A percentile compares a stretch with the other conserved stretches of the same genome.
Conservation (phyloP, 2,888 invertebrate species). For the Parnassius apollo region DNA sequence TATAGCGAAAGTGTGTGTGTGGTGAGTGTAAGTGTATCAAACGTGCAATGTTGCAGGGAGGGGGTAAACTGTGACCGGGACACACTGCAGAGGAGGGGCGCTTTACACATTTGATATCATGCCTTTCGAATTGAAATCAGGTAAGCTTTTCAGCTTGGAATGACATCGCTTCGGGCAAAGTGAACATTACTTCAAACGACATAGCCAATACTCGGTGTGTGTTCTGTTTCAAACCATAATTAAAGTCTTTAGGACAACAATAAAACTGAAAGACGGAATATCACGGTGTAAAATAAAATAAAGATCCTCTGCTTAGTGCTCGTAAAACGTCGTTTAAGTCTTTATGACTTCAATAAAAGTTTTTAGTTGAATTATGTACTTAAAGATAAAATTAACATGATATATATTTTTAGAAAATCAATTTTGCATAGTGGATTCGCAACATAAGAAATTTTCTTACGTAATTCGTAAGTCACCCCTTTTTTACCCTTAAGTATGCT, state of each 20-base stretch:
- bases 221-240: neutral
- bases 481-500: slow-evolving; percentile 20
- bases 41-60: slow-evolving; percentile 62
- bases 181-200: slow-evolving; percentile 2
- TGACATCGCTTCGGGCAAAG: slow-evolving; percentile 24
- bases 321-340: slow-evolving; percentile 8
- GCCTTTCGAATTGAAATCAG: slow-evolving; percentile 77
- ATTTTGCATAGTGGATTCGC: neutral
- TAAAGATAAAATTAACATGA: too few species aligned
- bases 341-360: slow-evolving; percentile 7
- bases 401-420: neutral
- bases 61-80: slow-evolving; percentile 60
- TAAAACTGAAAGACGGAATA: slow-evolving; percentile 6
- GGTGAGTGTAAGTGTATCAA: slow-evolving; percentile 58
- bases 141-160: slow-evolving; percentile 54
- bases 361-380: too few species aligned
- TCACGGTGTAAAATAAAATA: slow-evolving; percentile 11
- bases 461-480: slow-evolving; percentile 23
- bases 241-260: neutral
- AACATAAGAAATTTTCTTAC: slow-evolving; percentile 18
- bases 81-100: slow-evolving; percentile 60
- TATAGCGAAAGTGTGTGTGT: slow-evolving; percentile 36
- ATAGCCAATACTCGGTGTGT: neutral
- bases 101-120: slow-evolving; percentile 66
- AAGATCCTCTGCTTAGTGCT: slow-evolving; percentile 7